Conservation (phyloP, 2,113 vertebrate species). For the Ictalurus punctatus region DNA sequence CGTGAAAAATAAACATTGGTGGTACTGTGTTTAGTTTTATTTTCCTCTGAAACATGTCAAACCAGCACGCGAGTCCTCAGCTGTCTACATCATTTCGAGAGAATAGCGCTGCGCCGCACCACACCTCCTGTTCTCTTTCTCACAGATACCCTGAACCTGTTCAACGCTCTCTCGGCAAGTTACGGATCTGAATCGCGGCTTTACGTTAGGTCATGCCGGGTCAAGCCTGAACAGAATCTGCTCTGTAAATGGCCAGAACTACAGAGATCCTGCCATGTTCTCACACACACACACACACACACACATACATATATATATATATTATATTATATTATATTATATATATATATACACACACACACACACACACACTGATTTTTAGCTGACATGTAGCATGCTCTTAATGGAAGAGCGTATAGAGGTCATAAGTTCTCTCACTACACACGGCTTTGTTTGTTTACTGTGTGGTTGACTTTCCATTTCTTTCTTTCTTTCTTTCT, state of each 20-base stretch:
- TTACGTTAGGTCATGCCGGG: not conserved
- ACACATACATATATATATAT: too few species aligned
- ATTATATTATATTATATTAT: too few species aligned
- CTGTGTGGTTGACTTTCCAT: not conserved
- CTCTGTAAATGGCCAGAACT: not conserved
- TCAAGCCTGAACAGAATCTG: not conserved
- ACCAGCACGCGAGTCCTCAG: not conserved
- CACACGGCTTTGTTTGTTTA: conserved; percentile 62
- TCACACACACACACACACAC: not conserved
- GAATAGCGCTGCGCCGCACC: not conserved
- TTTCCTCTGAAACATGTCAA: not conserved
- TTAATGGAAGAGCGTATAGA: conserved; percentile 60
- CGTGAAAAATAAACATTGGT: too few species aligned
- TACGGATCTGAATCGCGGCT: not conserved
- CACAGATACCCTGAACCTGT: not conserved
- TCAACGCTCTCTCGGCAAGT: not conserved
- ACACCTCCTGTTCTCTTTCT: not conserved
- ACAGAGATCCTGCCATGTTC: not conserved
- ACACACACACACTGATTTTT: not conserved
- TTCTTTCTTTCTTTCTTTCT: not conserved
- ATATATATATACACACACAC: too few species aligned
- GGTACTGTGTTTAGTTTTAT: not conserved
- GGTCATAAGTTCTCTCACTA: conserved; percentile 62
- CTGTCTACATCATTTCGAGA: not conserved
- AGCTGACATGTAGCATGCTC: conserved; percentile 41